A percentile compares a stretch with the other conserved stretches of the same genome.
Evolutionary conservation across 92 coral and sea anemone genomes (phyloP).

Genomic region (Phymanthus crucifer): DNA sequence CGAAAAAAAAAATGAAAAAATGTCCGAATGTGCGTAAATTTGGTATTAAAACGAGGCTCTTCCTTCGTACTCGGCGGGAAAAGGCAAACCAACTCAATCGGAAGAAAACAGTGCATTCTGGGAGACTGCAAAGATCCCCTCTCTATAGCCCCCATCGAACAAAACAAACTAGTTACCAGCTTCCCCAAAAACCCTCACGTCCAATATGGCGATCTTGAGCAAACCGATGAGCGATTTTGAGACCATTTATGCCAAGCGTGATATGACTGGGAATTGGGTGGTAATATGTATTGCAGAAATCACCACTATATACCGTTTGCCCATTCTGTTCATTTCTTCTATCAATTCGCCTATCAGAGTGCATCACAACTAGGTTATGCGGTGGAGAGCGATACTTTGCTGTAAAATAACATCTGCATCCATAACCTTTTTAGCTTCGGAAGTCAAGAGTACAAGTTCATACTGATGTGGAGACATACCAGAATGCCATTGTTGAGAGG

Average conservation of each 20-base stretch:
- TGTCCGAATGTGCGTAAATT: neutral
- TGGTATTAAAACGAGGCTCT: neutral
- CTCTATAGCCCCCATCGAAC: neutral
- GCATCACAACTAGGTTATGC: conserved; percentile 43
- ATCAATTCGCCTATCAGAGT: conserved; percentile 32
- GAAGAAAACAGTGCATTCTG: neutral
- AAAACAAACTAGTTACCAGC: neutral
- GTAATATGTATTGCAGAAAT: conserved; percentile 48
- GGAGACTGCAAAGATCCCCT: neutral
- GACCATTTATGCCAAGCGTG: neutral
- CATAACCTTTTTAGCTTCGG: no score
- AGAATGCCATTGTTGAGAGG: no score
- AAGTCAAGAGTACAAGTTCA: no score
- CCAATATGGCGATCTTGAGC: neutral
- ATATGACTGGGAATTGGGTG: conserved; percentile 49
- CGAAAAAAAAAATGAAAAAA: neutral
- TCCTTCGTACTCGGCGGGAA: neutral
- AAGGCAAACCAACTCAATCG: neutral
- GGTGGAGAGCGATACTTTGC: conserved; percentile 31
- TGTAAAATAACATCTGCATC: conserved; percentile 1
- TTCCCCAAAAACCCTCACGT: neutral
- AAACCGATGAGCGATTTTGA: neutral
- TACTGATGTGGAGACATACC: no score
- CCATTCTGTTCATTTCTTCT: conserved; percentile 44
- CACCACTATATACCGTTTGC: conserved; percentile 28